Evolutionary conservation across 2,113 vertebrate species (phyloP).

Genomic region (Hippocampus zosterae): DNA sequence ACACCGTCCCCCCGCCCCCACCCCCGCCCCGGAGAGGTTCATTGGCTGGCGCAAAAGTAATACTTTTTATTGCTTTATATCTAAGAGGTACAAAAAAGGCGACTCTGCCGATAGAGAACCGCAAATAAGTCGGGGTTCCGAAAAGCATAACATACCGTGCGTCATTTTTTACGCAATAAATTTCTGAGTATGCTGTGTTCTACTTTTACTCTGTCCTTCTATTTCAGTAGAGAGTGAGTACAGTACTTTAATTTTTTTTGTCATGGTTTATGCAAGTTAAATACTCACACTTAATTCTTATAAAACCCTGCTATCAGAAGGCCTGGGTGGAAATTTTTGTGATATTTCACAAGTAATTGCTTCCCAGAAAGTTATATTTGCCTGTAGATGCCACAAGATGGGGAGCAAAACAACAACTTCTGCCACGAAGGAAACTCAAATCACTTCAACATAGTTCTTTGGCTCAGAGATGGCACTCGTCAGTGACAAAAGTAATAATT

Average conservation of each 20-base stretch:
- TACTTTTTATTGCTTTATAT: too few species aligned
- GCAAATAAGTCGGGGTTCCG: too few species aligned
- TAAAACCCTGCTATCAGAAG: slow-evolving; percentile 38
- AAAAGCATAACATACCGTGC: too few species aligned
- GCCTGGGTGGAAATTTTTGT: slow-evolving; percentile 31
- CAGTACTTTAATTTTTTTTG: neutral
- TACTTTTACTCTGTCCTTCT: neutral
- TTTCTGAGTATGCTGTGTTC: neutral
- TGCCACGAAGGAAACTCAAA: neutral
- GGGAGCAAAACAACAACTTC: neutral
- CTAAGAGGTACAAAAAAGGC: too few species aligned
- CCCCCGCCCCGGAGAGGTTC: too few species aligned
- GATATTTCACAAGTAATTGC: neutral
- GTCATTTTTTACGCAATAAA: neutral
- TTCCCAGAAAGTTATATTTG: too few species aligned
- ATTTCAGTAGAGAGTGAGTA: neutral
- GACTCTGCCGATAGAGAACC: too few species aligned
- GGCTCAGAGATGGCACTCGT: too few species aligned
- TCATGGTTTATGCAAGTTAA: too few species aligned
- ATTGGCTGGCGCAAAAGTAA: too few species aligned
- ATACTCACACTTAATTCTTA: slow-evolving; percentile 44
- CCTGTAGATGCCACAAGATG: neutral
- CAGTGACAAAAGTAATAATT: neutral
- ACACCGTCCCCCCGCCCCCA: too few species aligned
- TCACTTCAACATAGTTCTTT: neutral